Base-by-base conservation (phyloP, 2,797 vertebrate genomes). In the Poecile montanus region DNA sequence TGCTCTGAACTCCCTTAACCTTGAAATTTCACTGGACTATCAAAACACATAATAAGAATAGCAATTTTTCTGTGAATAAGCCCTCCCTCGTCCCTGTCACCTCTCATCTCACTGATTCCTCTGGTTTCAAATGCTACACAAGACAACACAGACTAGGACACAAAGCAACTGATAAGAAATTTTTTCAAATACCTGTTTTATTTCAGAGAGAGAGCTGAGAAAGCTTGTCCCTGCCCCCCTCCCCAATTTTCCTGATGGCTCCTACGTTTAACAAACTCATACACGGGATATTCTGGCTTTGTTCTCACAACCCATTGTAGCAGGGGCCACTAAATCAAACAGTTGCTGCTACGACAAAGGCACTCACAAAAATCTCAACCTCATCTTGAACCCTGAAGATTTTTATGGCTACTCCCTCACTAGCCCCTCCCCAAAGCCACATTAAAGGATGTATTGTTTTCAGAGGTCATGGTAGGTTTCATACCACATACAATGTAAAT, bases 371-470 rank as follows among this genome's bases (percentile, higher is more conserved):
- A 97, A 97, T 97, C 97, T 97, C 98, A 98, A 97, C 98, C 98
- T 98, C 98, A 98, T 98, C 98, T 98, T 98, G 98, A 99, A 98
- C 98, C 97, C 98, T 98, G 96, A 98, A 98, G 97, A 98, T 97
- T 98, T 98, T 98, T 98, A 98, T 97, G 97, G 96, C 97, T 97
- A 96, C 96, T 95, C 93, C 97, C 94, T 96, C 76, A 3, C 95
- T 96, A 95, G 92, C 95, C 94, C 97, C 97, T 98, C 97, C 98
- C 98, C 93, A 16, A 96, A 97, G 93, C 96, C 97, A 98, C 98
- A 98, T 98, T 99, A 99, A 99, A 99, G 98, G 97, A 96, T 89
- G 98, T 97, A 99, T 99, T 99, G 99, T 99, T 99, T 98, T 97
- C 97, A 98, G 97, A 96, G 98, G 98, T 99, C 98, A 99, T 94